phyloP scores from a whole-genome alignment of 37 sponge, comb jelly and placozoan species.

The Theonella swinhoei region DNA sequence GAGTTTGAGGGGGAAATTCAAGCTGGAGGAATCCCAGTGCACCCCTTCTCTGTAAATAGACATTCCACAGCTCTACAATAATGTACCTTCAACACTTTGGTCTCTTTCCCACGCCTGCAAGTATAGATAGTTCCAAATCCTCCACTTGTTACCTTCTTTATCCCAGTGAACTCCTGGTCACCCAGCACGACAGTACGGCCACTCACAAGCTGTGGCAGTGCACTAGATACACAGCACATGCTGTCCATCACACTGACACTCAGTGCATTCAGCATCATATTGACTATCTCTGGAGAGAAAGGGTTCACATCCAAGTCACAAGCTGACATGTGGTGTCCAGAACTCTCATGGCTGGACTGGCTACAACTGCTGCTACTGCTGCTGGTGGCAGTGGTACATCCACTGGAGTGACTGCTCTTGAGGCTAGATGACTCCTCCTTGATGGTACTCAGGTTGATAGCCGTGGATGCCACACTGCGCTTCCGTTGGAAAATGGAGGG shows the following conservation, averaged over 20 bases:
- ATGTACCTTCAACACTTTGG: slow-evolving; percentile 24
- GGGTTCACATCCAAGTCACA: slow-evolving; percentile 21
- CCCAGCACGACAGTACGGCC: neutral
- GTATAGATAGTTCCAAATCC: slow-evolving; percentile 32
- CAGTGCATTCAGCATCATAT: slow-evolving; percentile 45
- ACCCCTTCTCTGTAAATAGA: neutral
- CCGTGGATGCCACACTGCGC: neutral
- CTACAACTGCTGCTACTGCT: neutral
- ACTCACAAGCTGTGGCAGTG: neutral
- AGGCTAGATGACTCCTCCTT: slow-evolving; percentile 44
- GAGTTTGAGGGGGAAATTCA: too few species aligned
- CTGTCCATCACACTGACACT: neutral
- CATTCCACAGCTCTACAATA: neutral
- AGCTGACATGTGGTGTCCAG: neutral
- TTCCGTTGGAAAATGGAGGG: neutral
- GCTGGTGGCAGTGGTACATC: neutral
- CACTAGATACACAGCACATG: neutral
- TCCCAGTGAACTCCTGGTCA: neutral
- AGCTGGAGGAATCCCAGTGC: too few species aligned
- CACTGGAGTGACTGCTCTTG: slow-evolving; percentile 26
- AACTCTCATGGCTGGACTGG: neutral
- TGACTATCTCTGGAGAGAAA: slow-evolving; percentile 31
- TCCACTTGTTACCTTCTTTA: slow-evolving; percentile 33
- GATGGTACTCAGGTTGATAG: slow-evolving; percentile 35
- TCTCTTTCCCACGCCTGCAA: neutral